A percentile compares a stretch with the other conserved stretches of the same genome.
Evolutionary conservation across 2,797 vertebrate genomes (phyloP).

Genomic region (Galago senegalensis): DNA sequence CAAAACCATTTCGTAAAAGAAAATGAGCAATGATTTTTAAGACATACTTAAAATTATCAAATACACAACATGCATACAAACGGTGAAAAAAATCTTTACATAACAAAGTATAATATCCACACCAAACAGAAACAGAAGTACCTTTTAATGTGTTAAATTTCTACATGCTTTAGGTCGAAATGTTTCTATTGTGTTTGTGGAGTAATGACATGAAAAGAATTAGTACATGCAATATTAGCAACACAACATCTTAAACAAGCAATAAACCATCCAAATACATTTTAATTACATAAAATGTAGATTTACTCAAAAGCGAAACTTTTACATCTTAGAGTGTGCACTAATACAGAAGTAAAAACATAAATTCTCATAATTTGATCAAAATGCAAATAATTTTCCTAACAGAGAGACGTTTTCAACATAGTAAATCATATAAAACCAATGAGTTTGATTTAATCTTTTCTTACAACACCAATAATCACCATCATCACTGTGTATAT

Average conservation of each 20-base stretch:
- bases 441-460: constrained; percentile 23
- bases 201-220: constrained; percentile 23
- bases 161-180: constrained; percentile 25
- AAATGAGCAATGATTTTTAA: background rate
- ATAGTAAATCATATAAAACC: constrained; percentile 52
- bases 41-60: constrained; percentile 25
- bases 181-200: background rate
- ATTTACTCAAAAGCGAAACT: constrained; percentile 41
- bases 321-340: constrained; percentile 18
- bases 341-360: constrained; percentile 57
- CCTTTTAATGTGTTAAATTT: constrained; percentile 20
- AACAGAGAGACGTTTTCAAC: constrained; percentile 37
- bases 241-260: background rate
- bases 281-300: constrained; percentile 63
- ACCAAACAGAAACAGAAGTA: constrained; percentile 43
- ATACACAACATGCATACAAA: constrained; percentile 50
- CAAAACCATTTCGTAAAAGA: constrained; percentile 49
- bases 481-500: background rate
- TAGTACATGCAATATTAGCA: constrained; percentile 46
- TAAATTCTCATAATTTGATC: constrained; percentile 38
- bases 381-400: constrained; percentile 55
- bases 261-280: constrained; percentile 42
- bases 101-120: constrained; percentile 34
- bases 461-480: background rate
- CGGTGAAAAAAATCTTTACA: constrained; percentile 28